These are phyloP conservation scores for Karalla daura DNA, from an alignment of 2,797 vertebrate species.

Conservation along the genomic window DNA sequence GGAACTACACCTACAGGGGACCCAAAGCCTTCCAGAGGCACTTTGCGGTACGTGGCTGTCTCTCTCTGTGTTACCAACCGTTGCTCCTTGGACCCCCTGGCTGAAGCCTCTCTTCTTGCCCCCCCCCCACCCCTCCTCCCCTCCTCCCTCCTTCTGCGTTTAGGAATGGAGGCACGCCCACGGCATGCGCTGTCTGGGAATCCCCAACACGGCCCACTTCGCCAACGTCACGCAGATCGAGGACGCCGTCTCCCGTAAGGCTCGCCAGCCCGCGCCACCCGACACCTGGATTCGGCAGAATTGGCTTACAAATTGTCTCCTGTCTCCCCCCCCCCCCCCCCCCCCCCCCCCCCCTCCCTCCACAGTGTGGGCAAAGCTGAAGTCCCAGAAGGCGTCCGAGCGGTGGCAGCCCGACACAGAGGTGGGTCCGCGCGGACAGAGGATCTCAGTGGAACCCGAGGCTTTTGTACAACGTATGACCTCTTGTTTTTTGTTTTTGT, in stretches of 20 bases:
- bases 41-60: constrained; percentile 88
- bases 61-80: constrained; percentile 77
- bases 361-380: constrained; percentile 99
- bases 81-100: too few species aligned
- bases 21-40: constrained; percentile 98
- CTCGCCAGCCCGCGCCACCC: not conserved
- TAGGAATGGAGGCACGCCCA: constrained; percentile 98
- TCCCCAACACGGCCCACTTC: constrained; percentile 98
- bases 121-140: too few species aligned
- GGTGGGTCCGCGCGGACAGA: constrained; percentile 72
- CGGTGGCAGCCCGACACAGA: constrained; percentile 98
- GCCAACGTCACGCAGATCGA: constrained; percentile 99
- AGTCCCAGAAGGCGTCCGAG: constrained; percentile 95
- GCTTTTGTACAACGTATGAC: rapidly evolving
- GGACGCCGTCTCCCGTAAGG: constrained; percentile 95
- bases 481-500: not conserved
- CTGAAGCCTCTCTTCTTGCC: too few species aligned
- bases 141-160: too few species aligned
- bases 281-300: not conserved
- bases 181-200: constrained; percentile 96
- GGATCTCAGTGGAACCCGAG: rapidly evolving
- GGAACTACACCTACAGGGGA: constrained; percentile 97
- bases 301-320: too few species aligned
- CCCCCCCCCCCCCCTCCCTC: too few species aligned
- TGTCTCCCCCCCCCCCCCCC: too few species aligned